Percentiles rank a stretch among this genome's conserved stretches.
Conservation (phyloP, 2,888 invertebrate species). For the Sarcophaga caerulescens region DNA sequence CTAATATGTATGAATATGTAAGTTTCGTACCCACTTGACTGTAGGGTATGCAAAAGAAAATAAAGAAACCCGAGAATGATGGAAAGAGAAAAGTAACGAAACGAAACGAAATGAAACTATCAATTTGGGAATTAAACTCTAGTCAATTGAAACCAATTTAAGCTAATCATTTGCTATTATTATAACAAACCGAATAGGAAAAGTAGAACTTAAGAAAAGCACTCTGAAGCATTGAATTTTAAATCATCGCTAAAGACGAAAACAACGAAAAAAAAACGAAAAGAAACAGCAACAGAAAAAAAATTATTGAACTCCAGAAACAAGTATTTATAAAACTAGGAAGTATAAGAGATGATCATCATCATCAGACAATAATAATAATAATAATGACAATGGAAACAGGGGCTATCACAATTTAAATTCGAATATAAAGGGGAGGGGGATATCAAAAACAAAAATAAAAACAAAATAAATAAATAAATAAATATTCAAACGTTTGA, state of each 20-base stretch:
- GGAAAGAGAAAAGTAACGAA: conserved; percentile 18
- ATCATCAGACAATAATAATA: not conserved
- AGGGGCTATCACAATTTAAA: not conserved
- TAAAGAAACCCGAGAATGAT: not conserved
- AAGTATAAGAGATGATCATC: conserved; percentile 23
- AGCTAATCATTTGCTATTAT: conserved; percentile 78
- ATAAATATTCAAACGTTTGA: conserved; percentile 46
- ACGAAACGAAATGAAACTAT: conserved; percentile 68
- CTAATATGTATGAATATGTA: too few relatives aligned
- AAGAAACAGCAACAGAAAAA: conserved; percentile 9
- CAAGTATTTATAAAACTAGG: conserved; percentile 9
- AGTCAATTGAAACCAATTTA: conserved; percentile 79
- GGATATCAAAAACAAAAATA: not conserved
- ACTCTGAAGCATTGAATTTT: conserved; percentile 15
- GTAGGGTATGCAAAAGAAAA: too few relatives aligned
- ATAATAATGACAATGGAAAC: conserved; percentile 14
- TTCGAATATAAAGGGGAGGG: not conserved
- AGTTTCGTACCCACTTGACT: too few relatives aligned
- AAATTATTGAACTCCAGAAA: not conserved
- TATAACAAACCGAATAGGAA: conserved; percentile 47
- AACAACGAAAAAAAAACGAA: conserved; percentile 9
- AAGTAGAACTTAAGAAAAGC: conserved; percentile 18
- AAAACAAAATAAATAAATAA: conserved; percentile 38
- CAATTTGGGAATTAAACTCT: conserved; percentile 75
- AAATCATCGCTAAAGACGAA: conserved; percentile 16